A percentile compares a stretch with the other conserved stretches of the same genome.
phyloP scores from a whole-genome alignment of 1,140 invertebrate species.

The Drosophila lacteicornis region DNA sequence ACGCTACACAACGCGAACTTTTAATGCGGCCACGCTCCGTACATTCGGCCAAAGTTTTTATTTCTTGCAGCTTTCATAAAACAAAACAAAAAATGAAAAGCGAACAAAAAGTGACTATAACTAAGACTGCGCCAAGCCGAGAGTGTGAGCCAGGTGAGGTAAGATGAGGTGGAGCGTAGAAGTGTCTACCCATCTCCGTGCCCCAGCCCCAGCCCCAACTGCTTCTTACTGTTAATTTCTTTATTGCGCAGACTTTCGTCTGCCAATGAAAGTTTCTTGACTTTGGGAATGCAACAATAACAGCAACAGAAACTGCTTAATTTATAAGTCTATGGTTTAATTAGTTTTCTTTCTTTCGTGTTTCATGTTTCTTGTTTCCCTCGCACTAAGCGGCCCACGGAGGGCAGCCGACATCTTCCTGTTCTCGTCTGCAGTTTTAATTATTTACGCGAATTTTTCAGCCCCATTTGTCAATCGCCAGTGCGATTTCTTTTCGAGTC shows the following conservation, averaged over 20 bases:
- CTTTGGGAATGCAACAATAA: constrained; percentile 53
- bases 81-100: constrained; percentile 38
- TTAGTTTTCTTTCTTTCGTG: constrained; percentile 61
- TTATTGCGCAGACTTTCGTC: constrained; percentile 74
- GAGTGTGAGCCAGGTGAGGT: constrained; percentile 33
- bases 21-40: constrained; percentile 68
- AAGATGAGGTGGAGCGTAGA: constrained; percentile 44
- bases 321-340: constrained; percentile 74
- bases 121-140: constrained; percentile 39
- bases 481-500: constrained; percentile 40
- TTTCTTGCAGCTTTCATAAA: constrained; percentile 58
- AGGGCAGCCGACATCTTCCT: constrained; percentile 24
- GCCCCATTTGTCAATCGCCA: constrained; percentile 30
- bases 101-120: constrained; percentile 46
- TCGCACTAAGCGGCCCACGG: neutral
- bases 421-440: constrained; percentile 52
- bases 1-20: constrained; percentile 56
- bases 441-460: constrained; percentile 61
- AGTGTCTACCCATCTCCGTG: constrained; percentile 12
- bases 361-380: constrained; percentile 33
- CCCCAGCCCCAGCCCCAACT: neutral
- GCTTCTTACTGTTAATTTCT: constrained; percentile 73
- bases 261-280: constrained; percentile 76
- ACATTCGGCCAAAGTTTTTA: constrained; percentile 49
- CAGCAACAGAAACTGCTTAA: constrained; percentile 61